Conservation (phyloP, 2,888 invertebrate species). For the Tetragonisca angustula region DNA sequence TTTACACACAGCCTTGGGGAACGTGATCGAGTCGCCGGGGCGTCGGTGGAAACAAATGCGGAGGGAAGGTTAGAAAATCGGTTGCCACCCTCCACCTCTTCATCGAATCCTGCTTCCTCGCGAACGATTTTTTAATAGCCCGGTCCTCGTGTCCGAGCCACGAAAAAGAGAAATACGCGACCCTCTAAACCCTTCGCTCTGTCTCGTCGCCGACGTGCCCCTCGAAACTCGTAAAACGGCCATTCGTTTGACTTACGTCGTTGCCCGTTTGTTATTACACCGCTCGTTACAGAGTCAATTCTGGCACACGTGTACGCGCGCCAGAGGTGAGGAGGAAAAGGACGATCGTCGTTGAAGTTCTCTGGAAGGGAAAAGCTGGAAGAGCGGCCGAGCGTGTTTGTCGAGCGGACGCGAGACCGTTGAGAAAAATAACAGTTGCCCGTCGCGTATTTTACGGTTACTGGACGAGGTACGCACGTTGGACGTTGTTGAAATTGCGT, state of each 20-base stretch:
- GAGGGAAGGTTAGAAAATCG: background rate
- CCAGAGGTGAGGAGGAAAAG: constrained; percentile 2
- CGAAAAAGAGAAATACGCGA: constrained; percentile 45
- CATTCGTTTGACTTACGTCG: constrained; percentile 78
- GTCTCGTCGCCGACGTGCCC: background rate
- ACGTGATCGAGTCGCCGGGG: background rate
- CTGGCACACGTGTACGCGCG: constrained; percentile 70
- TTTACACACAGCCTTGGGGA: background rate
- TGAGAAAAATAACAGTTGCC: constrained; percentile 31
- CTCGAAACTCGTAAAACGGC: constrained; percentile 76
- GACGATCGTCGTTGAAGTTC: constrained; percentile 50
- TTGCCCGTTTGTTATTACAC: constrained; percentile 77
- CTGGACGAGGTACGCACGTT: background rate
- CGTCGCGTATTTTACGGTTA: constrained; percentile 9
- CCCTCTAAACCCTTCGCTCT: constrained; percentile 19
- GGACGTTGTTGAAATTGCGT: too few species aligned
- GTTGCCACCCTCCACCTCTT: background rate
- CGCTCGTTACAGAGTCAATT: constrained; percentile 74
- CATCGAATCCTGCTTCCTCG: constrained; percentile 34
- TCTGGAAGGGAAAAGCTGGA: constrained; percentile 26
- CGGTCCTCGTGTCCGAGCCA: constrained; percentile 50
- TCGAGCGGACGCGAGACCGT: constrained; percentile 25
- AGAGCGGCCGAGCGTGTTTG: constrained; percentile 24
- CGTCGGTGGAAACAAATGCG: background rate
- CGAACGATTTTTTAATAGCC: constrained; percentile 63